Percentiles rank a stretch among this genome's conserved stretches.
Evolutionary conservation across 2,888 invertebrate genomes (phyloP).

Genomic region (Lycia hirtaria): DNA sequence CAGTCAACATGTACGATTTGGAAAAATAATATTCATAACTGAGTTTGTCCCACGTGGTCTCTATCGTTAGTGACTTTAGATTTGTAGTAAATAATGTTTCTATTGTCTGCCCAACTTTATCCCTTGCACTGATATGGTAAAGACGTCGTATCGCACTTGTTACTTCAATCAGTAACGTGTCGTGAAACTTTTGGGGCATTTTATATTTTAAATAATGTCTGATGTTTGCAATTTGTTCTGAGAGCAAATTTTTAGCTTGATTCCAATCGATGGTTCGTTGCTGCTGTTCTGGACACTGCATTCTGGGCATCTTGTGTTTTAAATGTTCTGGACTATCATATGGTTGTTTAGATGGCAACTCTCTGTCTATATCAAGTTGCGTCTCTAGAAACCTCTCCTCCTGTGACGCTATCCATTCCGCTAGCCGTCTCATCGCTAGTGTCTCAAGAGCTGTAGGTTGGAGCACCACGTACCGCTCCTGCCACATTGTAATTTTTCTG

Average conservation of each 20-base stretch:
- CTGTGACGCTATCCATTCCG: not conserved
- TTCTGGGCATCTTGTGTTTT: too few relatives aligned
- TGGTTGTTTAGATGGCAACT: too few relatives aligned
- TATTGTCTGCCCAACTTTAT: not conserved
- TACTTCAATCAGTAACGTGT: not conserved
- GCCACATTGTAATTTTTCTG: too few relatives aligned
- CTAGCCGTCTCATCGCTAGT: not conserved
- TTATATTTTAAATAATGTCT: not conserved
- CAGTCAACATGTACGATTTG: not conserved
- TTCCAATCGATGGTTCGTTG: not conserved
- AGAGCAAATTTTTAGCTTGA: not conserved
- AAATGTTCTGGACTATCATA: too few relatives aligned
- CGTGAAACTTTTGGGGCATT: not conserved
- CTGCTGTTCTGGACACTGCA: too few relatives aligned
- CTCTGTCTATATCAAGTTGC: too few relatives aligned
- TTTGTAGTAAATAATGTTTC: not conserved
- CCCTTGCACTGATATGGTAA: too few relatives aligned
- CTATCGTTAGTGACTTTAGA: not conserved
- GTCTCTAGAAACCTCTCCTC: not conserved
- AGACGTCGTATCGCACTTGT: not conserved
- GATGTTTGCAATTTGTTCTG: not conserved
- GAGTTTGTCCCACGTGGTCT: not conserved
- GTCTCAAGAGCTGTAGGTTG: not conserved
- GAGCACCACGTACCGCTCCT: too few relatives aligned
- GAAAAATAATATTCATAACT: not conserved